These are phyloP conservation scores for Agelastica alni DNA, from an alignment of 2,888 invertebrate species.

Conservation along the genomic window DNA sequence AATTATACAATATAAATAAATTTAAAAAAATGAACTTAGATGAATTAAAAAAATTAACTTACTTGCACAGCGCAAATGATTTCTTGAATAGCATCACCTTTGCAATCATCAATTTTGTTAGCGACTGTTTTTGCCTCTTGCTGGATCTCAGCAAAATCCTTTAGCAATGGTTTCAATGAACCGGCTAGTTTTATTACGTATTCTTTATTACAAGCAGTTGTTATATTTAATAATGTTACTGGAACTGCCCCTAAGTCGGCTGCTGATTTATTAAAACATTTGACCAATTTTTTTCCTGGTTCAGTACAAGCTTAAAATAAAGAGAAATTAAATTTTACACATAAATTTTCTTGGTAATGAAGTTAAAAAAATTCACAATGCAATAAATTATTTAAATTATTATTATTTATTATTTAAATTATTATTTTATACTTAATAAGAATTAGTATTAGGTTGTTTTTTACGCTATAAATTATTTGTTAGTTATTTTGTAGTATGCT, in stretches of 20 bases:
- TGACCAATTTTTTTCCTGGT: not conserved
- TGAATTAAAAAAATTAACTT: slow-evolving; percentile 1
- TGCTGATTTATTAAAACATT: not conserved
- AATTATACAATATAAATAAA: too few species aligned
- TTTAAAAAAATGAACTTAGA: too few species aligned
- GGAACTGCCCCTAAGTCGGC: not conserved
- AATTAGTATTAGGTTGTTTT: too few species aligned
- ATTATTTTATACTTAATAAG: too few species aligned
- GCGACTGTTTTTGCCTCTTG: slow-evolving; percentile 9
- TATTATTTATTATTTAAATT: too few species aligned
- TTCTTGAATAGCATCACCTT: not conserved
- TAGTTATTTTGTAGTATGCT: too few species aligned
- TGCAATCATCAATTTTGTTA: slow-evolving; percentile 11
- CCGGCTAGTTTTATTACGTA: not conserved
- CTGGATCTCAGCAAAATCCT: slow-evolving; percentile 9
- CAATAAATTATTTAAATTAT: too few species aligned
- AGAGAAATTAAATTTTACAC: too few species aligned
- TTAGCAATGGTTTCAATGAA: not conserved
- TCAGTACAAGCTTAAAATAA: not conserved
- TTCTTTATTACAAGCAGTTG: not conserved
- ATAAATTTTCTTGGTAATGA: too few species aligned
- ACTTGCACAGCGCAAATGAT: not conserved
- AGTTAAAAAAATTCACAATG: too few species aligned
- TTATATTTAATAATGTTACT: not conserved
- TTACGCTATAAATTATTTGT: too few species aligned